phyloP scores from a whole-genome alignment of 2,113 vertebrate species.

The Saccopteryx bilineata region DNA sequence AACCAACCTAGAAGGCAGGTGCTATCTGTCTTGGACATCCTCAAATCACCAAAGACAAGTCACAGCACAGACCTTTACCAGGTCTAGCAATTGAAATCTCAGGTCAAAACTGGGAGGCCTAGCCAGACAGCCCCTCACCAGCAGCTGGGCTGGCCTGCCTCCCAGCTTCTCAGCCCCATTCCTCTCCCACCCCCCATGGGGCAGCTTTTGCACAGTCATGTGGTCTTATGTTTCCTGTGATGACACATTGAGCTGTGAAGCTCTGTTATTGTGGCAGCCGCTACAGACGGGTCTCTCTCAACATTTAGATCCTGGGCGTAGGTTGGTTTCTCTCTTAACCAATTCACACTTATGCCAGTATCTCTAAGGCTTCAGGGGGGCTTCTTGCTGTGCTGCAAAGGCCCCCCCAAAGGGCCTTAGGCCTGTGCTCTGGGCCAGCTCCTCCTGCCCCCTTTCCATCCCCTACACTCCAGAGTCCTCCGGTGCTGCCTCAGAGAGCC shows the following conservation, averaged over 20 bases:
- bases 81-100: not conserved
- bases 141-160: not conserved
- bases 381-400: not conserved
- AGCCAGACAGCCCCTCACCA: not conserved
- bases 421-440: not conserved
- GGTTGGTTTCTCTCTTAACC: conserved; percentile 62
- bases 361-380: not conserved
- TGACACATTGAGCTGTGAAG: conserved; percentile 68
- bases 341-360: not conserved
- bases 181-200: not conserved
- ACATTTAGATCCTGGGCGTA: conserved; percentile 50
- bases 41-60: too few species aligned
- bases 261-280: conserved; percentile 58
- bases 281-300: conserved; percentile 45
- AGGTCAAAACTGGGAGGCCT: not conserved
- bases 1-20: not conserved
- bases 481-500: not conserved
- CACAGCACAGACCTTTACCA: not conserved
- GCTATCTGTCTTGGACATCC: not conserved
- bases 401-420: not conserved
- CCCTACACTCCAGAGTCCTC: not conserved
- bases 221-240: conserved; percentile 46
- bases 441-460: not conserved
- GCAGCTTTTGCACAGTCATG: not conserved
- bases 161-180: fast-evolving